Evolutionary conservation across 2,113 vertebrate species (phyloP).

Genomic region (Probosciger aterrimus): DNA sequence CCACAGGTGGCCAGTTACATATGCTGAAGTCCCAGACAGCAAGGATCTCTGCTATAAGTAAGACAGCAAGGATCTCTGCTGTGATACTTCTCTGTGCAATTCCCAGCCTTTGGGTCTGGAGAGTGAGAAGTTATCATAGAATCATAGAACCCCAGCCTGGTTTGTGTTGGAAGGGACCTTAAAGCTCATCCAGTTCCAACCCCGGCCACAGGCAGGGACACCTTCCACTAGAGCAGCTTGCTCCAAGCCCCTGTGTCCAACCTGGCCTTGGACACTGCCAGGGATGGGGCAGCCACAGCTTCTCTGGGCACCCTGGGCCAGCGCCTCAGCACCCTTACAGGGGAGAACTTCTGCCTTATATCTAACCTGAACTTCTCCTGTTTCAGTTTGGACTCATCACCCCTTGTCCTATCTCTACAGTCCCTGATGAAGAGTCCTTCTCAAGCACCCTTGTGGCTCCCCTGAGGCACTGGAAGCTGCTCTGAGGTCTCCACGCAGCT

Average conservation of each 20-base stretch:
- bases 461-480: neutral
- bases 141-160: neutral
- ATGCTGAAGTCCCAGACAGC: neutral
- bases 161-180: neutral
- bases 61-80: neutral
- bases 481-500: neutral
- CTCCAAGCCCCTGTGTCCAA: too few relatives aligned
- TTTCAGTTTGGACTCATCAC: neutral
- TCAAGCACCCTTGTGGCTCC: neutral
- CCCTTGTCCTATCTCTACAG: neutral
- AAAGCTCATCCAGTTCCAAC: neutral
- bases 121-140: neutral
- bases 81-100: neutral
- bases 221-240: neutral
- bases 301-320: too few relatives aligned
- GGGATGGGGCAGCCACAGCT: too few relatives aligned
- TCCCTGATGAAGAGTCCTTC: neutral
- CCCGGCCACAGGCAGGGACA: neutral
- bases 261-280: too few relatives aligned
- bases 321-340: too few relatives aligned
- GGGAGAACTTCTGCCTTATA: too few relatives aligned
- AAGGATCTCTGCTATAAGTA: neutral
- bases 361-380: too few relatives aligned
- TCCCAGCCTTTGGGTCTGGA: neutral
- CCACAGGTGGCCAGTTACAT: fast-evolving